A percentile compares a stretch with the other conserved stretches of the same genome.
These are phyloP conservation scores for Ondatra zibethicus DNA, from an alignment of 2,113 vertebrate genomes.

Conservation along the genomic window DNA sequence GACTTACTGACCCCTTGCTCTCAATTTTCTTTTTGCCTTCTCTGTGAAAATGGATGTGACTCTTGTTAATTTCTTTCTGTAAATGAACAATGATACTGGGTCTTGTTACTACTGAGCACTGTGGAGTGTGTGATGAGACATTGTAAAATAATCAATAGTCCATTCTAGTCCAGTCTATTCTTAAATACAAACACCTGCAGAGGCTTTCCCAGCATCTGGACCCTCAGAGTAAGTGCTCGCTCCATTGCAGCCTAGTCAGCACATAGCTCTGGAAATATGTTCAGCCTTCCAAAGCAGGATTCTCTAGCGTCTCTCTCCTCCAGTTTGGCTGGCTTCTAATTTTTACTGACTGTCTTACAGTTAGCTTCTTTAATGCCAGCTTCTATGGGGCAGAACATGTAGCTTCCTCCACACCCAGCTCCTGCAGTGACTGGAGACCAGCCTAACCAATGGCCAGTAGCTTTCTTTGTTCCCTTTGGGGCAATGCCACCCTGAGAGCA, in stretches of 20 bases:
- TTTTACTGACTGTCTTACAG: background rate
- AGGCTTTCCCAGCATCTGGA: background rate
- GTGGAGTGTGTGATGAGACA: background rate
- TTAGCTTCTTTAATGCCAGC: background rate
- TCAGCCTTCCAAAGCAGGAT: background rate
- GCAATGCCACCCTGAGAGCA: background rate
- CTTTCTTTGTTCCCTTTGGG: background rate
- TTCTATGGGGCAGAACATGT: background rate
- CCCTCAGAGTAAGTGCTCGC: background rate
- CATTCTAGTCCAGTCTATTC: background rate
- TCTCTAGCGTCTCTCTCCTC: background rate
- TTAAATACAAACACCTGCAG: background rate
- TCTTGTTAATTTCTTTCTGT: background rate
- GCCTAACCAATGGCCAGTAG: background rate
- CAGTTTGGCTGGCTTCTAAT: background rate
- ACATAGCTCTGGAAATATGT: background rate
- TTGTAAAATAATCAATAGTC: background rate
- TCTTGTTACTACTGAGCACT: background rate
- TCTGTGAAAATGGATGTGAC: conserved; percentile 13
- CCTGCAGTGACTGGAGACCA: background rate
- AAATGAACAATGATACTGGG: background rate
- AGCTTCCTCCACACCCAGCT: background rate
- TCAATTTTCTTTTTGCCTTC: background rate
- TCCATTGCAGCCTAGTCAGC: background rate
- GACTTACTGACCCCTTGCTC: background rate